These are phyloP conservation scores for Scyliorhinus canicula DNA, from an alignment of 2,797 vertebrate species.

Conservation along the genomic window DNA sequence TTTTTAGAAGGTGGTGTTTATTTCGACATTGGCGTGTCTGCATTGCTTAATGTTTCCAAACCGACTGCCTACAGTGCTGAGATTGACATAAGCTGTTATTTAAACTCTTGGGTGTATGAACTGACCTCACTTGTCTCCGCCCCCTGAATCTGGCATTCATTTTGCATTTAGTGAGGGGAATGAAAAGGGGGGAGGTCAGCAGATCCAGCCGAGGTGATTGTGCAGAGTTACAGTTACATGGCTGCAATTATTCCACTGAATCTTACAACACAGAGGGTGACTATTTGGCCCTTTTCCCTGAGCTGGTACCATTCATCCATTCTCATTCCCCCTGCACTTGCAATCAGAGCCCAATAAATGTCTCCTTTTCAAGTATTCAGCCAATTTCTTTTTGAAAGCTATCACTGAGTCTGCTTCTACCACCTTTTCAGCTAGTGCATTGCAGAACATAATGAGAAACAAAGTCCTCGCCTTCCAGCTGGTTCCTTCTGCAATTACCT, in stretches of 20 bases:
- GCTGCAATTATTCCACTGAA: not conserved
- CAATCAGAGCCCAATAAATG: not conserved
- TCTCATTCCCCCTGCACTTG: not conserved
- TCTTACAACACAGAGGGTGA: not conserved
- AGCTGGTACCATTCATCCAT: not conserved
- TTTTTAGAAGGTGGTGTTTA: conserved; percentile 6
- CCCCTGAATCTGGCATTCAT: not conserved
- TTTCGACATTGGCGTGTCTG: not conserved
- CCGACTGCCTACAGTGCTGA: not conserved
- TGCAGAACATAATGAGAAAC: not conserved
- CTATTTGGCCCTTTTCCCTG: no score
- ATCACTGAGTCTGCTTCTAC: no score
- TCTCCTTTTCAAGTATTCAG: no score
- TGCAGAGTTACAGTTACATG: not conserved
- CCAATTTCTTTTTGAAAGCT: no score
- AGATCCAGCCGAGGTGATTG: not conserved
- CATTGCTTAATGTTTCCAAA: no score
- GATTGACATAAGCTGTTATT: not conserved
- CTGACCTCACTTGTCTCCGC: not conserved
- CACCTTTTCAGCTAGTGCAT: not conserved
- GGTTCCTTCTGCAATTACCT: no score
- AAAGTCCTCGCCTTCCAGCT: no score
- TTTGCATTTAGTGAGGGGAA: not conserved
- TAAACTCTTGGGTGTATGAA: not conserved
- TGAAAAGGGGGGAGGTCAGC: not conserved